phyloP scores from a whole-genome alignment of 2,888 invertebrate genomes.

The Nemotelus pantherinus region DNA sequence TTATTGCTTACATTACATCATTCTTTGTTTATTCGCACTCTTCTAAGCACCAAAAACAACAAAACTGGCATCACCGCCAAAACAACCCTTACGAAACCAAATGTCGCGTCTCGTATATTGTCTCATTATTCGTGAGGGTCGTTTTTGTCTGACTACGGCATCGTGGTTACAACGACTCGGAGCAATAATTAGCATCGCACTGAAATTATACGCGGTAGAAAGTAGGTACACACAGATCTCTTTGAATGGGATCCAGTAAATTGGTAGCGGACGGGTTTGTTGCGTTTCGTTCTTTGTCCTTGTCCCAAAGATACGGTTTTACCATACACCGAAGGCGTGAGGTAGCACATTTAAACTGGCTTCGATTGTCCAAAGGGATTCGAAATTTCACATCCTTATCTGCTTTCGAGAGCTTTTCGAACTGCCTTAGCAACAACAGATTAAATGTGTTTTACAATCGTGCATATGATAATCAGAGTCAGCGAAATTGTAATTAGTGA shows the following conservation, averaged over 20 bases:
- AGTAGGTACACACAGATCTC: background rate
- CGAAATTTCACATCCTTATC: too few species aligned
- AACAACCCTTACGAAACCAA: background rate
- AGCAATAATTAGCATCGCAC: slow-evolving; percentile 20
- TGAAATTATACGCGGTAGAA: background rate
- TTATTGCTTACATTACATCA: too few species aligned
- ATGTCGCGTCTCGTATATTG: background rate
- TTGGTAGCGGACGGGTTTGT: too few species aligned
- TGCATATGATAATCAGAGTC: slow-evolving; percentile 31
- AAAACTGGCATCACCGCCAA: background rate
- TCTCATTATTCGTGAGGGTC: background rate
- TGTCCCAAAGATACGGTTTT: slow-evolving; percentile 8
- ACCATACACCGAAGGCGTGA: background rate
- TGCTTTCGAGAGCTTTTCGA: too few species aligned
- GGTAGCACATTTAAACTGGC: too few species aligned
- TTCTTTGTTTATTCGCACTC: background rate
- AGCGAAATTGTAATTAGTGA: slow-evolving; percentile 26
- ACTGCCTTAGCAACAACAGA: background rate
- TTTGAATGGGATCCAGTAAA: background rate
- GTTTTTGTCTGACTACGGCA: background rate
- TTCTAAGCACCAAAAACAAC: background rate
- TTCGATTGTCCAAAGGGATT: too few species aligned
- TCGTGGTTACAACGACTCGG: background rate
- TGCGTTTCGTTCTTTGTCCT: too few species aligned
- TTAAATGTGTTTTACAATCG: slow-evolving; percentile 2